A percentile compares a stretch with the other conserved stretches of the same genome.
Evolutionary conservation across 2,888 invertebrate species (phyloP).

Genomic region (Eupsilia transversa): DNA sequence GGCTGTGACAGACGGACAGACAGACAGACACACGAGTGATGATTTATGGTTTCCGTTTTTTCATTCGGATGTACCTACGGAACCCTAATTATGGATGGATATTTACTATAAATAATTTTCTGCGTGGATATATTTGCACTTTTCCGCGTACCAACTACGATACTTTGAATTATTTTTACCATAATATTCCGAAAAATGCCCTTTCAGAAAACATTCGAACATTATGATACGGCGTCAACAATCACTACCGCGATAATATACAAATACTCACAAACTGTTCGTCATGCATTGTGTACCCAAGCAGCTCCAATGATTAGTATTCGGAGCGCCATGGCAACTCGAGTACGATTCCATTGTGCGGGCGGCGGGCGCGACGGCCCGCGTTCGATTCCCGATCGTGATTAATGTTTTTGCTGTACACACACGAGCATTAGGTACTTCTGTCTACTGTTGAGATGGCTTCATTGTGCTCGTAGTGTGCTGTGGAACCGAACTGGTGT

Average conservation of each 20-base stretch:
- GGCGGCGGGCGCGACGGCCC: constrained; percentile 20
- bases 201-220: background rate
- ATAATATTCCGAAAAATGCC: background rate
- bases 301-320: constrained; percentile 17
- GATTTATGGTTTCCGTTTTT: no score
- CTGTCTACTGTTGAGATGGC: constrained; percentile 21
- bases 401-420: constrained; percentile 61
- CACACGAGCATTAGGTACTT: constrained; percentile 26
- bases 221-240: background rate
- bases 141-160: background rate
- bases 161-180: no score
- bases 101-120: no score
- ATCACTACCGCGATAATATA: background rate
- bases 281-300: background rate
- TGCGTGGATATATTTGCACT: background rate
- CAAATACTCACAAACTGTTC: background rate
- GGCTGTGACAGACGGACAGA: no score
- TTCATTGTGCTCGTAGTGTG: constrained; percentile 32
- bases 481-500: constrained; percentile 5
- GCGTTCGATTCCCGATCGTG: constrained; percentile 59
- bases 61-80: no score
- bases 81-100: no score
- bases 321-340: constrained; percentile 22
- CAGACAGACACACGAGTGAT: no score
- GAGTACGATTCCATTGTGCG: constrained; percentile 40